Conservation (phyloP, 2,888 invertebrate genomes). For the Agrochola circellaris region DNA sequence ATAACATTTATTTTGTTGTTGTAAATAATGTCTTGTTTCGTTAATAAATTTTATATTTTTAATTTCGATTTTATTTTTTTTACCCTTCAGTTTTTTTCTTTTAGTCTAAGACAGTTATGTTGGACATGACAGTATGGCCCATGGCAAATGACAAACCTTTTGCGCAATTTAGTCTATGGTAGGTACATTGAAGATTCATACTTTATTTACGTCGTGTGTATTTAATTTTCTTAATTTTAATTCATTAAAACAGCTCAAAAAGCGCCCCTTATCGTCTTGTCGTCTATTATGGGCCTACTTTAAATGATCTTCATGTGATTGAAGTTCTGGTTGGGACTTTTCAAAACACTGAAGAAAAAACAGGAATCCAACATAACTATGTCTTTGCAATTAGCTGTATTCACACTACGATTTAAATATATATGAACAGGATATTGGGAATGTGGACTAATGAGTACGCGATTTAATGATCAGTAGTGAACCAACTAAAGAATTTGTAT, state of each 20-base stretch:
- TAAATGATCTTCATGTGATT: background rate
- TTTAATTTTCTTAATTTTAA: background rate
- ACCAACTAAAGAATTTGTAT: background rate
- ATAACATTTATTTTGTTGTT: constrained; percentile 81
- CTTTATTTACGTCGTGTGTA: background rate
- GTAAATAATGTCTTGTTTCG: constrained; percentile 86
- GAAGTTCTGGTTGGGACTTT: background rate
- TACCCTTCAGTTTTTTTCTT: constrained; percentile 65
- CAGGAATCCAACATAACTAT: constrained; percentile 20
- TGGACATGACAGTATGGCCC: background rate
- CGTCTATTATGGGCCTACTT: background rate
- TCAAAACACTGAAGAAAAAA: background rate
- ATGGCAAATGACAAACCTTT: background rate
- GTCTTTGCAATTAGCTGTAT: constrained; percentile 14
- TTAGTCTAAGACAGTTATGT: constrained; percentile 60
- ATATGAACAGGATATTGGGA: background rate
- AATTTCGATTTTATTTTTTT: constrained; percentile 77
- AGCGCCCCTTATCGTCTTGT: background rate
- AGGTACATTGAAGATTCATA: background rate
- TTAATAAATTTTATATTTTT: constrained; percentile 87
- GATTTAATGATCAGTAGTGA: background rate
- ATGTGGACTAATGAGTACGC: background rate
- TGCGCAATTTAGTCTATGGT: constrained; percentile 13
- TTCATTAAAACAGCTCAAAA: constrained; percentile 6
- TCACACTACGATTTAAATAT: constrained; percentile 39